Conservation (phyloP, 2,113 vertebrate species). For the Tupaia tana region DNA sequence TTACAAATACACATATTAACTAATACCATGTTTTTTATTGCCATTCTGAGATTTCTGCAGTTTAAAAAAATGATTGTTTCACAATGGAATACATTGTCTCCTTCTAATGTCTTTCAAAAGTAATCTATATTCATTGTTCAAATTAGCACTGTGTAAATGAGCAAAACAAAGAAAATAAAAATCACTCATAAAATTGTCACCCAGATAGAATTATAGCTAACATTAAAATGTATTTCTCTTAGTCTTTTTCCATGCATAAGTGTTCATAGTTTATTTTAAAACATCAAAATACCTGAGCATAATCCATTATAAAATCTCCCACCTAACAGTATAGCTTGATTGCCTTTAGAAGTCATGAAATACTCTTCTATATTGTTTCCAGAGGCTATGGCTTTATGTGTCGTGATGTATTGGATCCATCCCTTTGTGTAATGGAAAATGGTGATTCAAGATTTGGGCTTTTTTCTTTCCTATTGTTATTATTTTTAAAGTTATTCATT, state of each 20-base stretch:
- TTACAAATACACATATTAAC: background rate
- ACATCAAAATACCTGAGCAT: background rate
- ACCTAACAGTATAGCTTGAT: background rate
- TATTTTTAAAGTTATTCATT: too few species aligned
- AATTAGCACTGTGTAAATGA: conserved; percentile 51
- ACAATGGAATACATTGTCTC: background rate
- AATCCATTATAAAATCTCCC: background rate
- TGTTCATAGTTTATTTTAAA: conserved; percentile 23
- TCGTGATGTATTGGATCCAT: background rate
- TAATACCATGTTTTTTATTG: background rate
- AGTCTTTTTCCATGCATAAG: background rate
- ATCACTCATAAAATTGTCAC: background rate
- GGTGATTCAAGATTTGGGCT: background rate
- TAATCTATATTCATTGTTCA: background rate
- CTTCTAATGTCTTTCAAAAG: conserved; percentile 28
- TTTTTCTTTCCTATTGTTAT: background rate
- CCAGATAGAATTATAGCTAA: background rate
- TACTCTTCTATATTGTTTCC: background rate
- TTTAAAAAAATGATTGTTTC: background rate
- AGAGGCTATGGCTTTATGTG: background rate
- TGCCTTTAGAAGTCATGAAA: background rate
- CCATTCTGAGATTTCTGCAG: background rate
- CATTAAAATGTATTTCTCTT: background rate
- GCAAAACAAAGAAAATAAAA: conserved; percentile 46
- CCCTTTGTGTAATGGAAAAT: background rate